Evolutionary conservation across 2,888 invertebrate species (phyloP).

Genomic region (Helicoverpa assulta): DNA sequence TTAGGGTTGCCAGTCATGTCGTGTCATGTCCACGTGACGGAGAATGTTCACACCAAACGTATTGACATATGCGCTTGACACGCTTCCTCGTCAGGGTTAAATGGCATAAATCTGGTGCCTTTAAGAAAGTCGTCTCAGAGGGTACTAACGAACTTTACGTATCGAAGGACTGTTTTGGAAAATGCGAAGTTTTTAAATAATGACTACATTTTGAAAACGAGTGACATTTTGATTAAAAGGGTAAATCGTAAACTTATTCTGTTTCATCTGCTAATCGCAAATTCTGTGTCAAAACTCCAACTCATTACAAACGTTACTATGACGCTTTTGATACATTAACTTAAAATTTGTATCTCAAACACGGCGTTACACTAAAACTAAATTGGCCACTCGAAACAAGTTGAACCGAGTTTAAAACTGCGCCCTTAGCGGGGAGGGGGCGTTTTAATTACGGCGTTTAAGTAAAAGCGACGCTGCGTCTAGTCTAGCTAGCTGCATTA

Average conservation of each 20-base stretch:
- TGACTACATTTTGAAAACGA: too few relatives aligned
- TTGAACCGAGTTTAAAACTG: conserved; percentile 87
- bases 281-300: conserved; percentile 38
- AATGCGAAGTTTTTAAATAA: too few relatives aligned
- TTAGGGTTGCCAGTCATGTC: conserved; percentile 45
- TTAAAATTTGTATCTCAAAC: conserved; percentile 76
- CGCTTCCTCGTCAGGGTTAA: conserved; percentile 26
- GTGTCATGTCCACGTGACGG: conserved; percentile 38
- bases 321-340: conserved; percentile 63
- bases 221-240: background rate
- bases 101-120: conserved; percentile 24
- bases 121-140: conserved; percentile 20
- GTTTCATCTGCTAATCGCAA: conserved; percentile 29
- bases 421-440: conserved; percentile 83
- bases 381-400: conserved; percentile 87
- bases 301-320: conserved; percentile 52
- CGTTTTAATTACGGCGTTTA: conserved; percentile 90
- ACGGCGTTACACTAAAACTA: conserved; percentile 84
- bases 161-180: background rate
- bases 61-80: conserved; percentile 46
- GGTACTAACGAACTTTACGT: conserved; percentile 17
- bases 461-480: conserved; percentile 88
- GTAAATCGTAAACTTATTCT: conserved; percentile 13
- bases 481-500: conserved; percentile 87
- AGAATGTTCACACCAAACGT: conserved; percentile 17